Base-by-base conservation (phyloP, 2,113 vertebrate species). In the Onychorhynchus coronatus region DNA sequence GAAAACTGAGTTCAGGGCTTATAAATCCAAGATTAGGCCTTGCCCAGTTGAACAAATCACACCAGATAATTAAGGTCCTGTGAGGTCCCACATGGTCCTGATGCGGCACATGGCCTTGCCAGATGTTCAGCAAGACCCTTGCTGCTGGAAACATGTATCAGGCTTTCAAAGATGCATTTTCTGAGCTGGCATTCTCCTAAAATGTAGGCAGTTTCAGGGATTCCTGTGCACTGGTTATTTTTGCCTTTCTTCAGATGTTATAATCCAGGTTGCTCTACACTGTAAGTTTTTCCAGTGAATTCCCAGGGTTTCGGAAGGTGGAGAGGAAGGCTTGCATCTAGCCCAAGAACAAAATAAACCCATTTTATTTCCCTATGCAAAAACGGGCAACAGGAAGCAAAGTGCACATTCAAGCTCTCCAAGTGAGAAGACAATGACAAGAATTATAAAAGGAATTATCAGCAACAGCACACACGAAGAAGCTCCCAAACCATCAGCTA, bases 391-490 rank as follows among this genome's bases (percentile, higher is more conserved):
- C 30, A 63, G 74, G 88, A 84, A 93, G 18, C 37, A 37, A 84
- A 44, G 35, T 72, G 35, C 63, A 21, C 11, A n/a, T 85, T 72
- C 58, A 73, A 65, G 46, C 22, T 89, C 50, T 94, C 56, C 65
- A 89, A 67, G 74, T 67, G 70, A 91, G 83, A 91, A 91, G 78
- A 92, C 78, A 95, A 78, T 84, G 72, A 72, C 72, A 89, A 75
- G 81, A 93, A 93, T 92, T 83, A 90, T 53, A 85, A 95, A 88
- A 88, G 47, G 50, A 92, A 83, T 95, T 91, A 91, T 73, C 92
- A 94, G 52, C 63, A 92, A 24, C 39, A 61, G 78, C 75, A 80
- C 62, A 71, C 35, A 73, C 58, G 35, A 33, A 91, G 62, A 55
- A 87, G 76, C 62, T 97, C 90, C 70, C 68, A 92, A 88, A 86